Percentiles rank a stretch among this genome's conserved stretches.
Conservation (phyloP, 53 echinoderm and acorn worm genomes). For the Stichopus horrens region DNA sequence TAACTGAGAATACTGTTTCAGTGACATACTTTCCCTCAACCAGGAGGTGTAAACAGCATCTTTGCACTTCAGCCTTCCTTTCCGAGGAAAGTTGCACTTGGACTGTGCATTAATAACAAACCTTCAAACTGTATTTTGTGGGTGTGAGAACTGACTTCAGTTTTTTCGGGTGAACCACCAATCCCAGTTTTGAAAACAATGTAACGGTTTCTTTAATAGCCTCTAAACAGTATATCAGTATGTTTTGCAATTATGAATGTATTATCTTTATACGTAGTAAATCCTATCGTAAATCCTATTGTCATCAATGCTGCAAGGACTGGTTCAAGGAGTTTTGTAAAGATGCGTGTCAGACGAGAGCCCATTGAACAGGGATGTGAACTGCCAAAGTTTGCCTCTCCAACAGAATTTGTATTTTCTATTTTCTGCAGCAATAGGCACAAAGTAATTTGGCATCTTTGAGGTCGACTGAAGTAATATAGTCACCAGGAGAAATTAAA, state of each 20-base stretch:
- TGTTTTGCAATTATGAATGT: slow-evolving; percentile 33
- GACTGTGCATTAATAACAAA: slow-evolving; percentile 54
- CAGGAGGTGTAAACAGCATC: slow-evolving; percentile 6
- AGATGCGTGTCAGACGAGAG: slow-evolving; percentile 48
- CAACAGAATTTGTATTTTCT: slow-evolving; percentile 52
- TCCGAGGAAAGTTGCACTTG: background rate
- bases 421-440: slow-evolving; percentile 48
- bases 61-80: slow-evolving; percentile 45
- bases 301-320: slow-evolving; percentile 25
- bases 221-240: background rate
- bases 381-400: slow-evolving; percentile 43
- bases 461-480: slow-evolving; percentile 56
- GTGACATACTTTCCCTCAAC: slow-evolving; percentile 23
- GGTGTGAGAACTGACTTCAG: slow-evolving; percentile 66
- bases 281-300: background rate
- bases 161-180: slow-evolving; percentile 51
- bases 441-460: slow-evolving; percentile 62
- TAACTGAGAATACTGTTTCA: slow-evolving; percentile 50
- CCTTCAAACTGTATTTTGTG: slow-evolving; percentile 44
- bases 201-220: slow-evolving; percentile 15
- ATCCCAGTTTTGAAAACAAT: slow-evolving; percentile 48
- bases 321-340: slow-evolving; percentile 62
- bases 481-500: slow-evolving; percentile 44
- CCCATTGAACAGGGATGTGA: slow-evolving; percentile 53
- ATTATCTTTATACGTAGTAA: slow-evolving; percentile 46